Conservation (phyloP, 2,888 invertebrate species). For the Ellobium chinense region DNA sequence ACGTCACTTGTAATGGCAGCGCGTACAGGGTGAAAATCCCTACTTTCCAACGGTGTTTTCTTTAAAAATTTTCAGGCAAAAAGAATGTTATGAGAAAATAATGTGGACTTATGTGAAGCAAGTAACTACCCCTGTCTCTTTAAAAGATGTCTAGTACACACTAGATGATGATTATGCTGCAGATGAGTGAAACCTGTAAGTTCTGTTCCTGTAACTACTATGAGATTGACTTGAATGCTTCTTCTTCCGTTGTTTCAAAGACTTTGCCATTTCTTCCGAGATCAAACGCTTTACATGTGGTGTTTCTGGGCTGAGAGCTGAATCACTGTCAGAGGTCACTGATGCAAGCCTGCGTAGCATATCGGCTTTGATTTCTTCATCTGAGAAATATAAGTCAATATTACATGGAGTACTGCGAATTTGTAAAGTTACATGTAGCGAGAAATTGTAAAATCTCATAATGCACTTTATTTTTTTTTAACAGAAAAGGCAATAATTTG, state of each 20-base stretch:
- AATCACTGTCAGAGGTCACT: conserved; percentile 35
- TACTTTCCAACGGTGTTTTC: too few relatives aligned
- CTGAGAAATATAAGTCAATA: conserved; percentile 1
- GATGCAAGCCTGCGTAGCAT: conserved; percentile 26
- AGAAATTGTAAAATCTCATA: too few relatives aligned
- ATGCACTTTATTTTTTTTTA: too few relatives aligned
- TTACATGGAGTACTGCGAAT: neutral
- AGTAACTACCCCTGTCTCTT: too few relatives aligned
- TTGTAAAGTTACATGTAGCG: too few relatives aligned
- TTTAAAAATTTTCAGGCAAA: too few relatives aligned
- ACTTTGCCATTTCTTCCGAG: neutral
- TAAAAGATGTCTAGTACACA: neutral
- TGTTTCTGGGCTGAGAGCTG: neutral
- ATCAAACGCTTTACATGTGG: neutral
- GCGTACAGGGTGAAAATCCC: too few relatives aligned
- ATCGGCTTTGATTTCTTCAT: conserved; percentile 23
- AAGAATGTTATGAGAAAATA: too few relatives aligned
- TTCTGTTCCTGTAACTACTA: neutral
- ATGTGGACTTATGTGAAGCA: too few relatives aligned
- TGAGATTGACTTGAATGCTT: neutral
- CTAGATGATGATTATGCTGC: too few relatives aligned
- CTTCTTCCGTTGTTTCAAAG: neutral
- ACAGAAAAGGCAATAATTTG: too few relatives aligned
- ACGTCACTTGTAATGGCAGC: too few relatives aligned
- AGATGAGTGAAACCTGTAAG: neutral